phyloP scores from a whole-genome alignment of 2,888 invertebrate species.

The Hipparchia sbordonii region DNA sequence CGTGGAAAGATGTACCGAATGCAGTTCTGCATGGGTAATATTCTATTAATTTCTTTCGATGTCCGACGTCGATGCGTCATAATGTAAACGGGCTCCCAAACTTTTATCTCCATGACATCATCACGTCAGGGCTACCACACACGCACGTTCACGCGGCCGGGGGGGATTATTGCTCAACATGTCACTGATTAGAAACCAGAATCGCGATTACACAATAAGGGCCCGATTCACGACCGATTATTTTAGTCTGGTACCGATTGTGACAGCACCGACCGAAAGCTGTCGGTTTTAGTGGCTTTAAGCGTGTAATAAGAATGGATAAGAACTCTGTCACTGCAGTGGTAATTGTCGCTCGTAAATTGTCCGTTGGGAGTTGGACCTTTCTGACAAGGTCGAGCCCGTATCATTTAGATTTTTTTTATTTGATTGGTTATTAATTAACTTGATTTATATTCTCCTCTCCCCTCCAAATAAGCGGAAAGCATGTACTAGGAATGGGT shows the following conservation, averaged over 20 bases:
- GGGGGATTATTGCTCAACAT: slow-evolving; percentile 37
- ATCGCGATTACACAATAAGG: slow-evolving; percentile 36
- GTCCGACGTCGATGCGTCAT: slow-evolving; percentile 22
- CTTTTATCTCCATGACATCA: slow-evolving; percentile 42
- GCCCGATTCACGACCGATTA: slow-evolving; percentile 31
- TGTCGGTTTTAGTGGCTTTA: slow-evolving; percentile 15
- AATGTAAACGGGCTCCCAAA: slow-evolving; percentile 26
- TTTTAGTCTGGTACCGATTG: slow-evolving; percentile 28
- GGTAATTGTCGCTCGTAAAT: background rate
- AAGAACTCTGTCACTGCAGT: background rate
- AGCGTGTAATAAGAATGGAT: slow-evolving; percentile 14
- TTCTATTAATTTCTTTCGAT: background rate
- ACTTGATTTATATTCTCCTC: no score
- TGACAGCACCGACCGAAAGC: slow-evolving; percentile 22
- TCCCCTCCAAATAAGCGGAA: no score
- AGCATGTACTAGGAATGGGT: no score
- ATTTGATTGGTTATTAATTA: no score
- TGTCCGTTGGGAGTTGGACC: background rate
- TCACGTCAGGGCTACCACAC: slow-evolving; percentile 40
- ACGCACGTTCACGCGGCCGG: slow-evolving; percentile 17
- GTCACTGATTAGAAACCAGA: slow-evolving; percentile 39
- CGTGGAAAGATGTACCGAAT: no score
- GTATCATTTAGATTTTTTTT: no score
- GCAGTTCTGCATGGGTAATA: no score
- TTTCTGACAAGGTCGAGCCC: no score